These are phyloP conservation scores for Lerema accius DNA, from an alignment of 1,140 invertebrate species.

Conservation along the genomic window DNA sequence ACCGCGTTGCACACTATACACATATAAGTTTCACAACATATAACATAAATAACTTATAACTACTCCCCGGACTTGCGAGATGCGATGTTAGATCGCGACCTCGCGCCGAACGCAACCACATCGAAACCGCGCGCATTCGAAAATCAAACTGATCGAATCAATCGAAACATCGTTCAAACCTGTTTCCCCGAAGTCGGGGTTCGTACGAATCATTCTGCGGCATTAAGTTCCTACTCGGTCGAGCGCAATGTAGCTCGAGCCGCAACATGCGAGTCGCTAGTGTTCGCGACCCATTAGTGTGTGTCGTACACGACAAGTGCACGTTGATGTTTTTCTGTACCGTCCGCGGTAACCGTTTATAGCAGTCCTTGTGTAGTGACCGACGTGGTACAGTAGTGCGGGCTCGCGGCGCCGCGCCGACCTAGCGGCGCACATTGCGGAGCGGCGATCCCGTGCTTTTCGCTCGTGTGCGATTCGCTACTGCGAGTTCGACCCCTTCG, in stretches of 20 bases:
- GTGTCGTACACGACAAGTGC: not conserved
- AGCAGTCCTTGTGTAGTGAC: not conserved
- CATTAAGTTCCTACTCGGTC: not conserved
- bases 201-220: slow-evolving; percentile 6
- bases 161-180: slow-evolving; percentile 25
- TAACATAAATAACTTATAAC: slow-evolving; percentile 65
- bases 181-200: slow-evolving; percentile 2
- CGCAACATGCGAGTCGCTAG: not conserved
- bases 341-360: not conserved
- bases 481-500: not conserved
- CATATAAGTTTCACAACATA: slow-evolving; percentile 56
- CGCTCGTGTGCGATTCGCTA: not conserved
- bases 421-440: too few species aligned
- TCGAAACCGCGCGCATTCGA: slow-evolving; percentile 37
- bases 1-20: slow-evolving; percentile 39
- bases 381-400: too few species aligned
- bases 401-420: too few species aligned
- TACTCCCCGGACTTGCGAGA: slow-evolving; percentile 50
- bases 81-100: slow-evolving; percentile 45
- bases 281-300: not conserved
- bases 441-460: not conserved
- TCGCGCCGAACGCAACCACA: slow-evolving; percentile 47
- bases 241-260: slow-evolving; percentile 1
- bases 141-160: slow-evolving; percentile 33
- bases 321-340: not conserved